Evolutionary conservation across 2,888 invertebrate species (phyloP).

Genomic region (Mayetiola destructor): DNA sequence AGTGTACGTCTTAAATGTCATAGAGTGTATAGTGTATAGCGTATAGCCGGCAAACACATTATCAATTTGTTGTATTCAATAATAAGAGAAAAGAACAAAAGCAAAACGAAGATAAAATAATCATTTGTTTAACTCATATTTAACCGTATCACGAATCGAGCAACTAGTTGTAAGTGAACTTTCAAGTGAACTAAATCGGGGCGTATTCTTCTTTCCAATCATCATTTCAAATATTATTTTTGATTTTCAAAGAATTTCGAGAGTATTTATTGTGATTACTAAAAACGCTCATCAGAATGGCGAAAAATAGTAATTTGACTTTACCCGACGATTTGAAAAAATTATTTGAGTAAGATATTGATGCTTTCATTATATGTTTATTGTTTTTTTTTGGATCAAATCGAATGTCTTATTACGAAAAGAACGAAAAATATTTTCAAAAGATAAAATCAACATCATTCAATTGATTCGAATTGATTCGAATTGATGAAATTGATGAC

Average conservation of each 20-base stretch:
- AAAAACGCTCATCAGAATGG: neutral
- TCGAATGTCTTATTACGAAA: neutral
- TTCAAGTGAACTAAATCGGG: no score
- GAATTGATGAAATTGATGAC: neutral
- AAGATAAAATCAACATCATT: neutral
- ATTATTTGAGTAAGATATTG: conserved; percentile 2
- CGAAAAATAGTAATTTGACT: neutral
- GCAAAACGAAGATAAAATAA: no score
- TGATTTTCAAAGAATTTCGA: neutral
- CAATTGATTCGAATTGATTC: neutral
- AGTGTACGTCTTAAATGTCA: no score
- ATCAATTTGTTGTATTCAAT: no score
- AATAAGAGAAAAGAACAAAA: no score
- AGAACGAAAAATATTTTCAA: neutral
- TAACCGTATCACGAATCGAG: no score
- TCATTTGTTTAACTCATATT: no score
- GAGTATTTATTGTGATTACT: neutral
- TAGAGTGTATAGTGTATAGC: no score
- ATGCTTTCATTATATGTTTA: neutral
- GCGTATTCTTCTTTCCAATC: neutral
- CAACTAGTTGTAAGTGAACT: no score
- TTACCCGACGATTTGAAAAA: neutral
- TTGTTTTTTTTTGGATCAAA: neutral
- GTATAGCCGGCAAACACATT: no score
- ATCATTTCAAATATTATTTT: neutral